Base-by-base conservation (phyloP, 1,140 invertebrate species). In the Drosophila teissieri region DNA sequence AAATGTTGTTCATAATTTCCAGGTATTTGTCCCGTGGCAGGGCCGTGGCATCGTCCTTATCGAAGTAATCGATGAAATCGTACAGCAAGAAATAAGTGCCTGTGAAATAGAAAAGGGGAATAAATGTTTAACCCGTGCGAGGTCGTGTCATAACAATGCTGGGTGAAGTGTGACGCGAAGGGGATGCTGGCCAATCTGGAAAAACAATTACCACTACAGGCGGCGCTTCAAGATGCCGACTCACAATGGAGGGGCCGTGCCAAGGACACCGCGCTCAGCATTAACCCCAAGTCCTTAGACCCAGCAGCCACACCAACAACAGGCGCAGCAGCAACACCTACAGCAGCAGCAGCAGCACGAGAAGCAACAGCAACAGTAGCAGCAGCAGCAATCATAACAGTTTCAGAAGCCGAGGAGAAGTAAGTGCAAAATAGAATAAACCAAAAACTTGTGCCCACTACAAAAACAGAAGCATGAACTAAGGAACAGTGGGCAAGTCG, bases 71-170 rank as follows among this genome's bases (percentile, higher is more conserved):
- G 78, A 97, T 95, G 92, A 97, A 98, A 92, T 98, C 97, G 94
- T 98, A 98, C 34, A 98, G 93, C 80, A 98, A 94, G 92, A 98
- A 98, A 93, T 97, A 97, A 2, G 97, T 97, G 72, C 97, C 97
- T 98, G 95, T 36, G 94, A 94, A 53, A 17, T 19, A 92, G 93
- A 17, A 36, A 52, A 46, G 52, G 44, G 51, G 37, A 31, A 55
- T 19, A 44, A 51, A 42, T 37, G 19, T 62, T 65, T 24, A 51
- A 65, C 24, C 36, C 46, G 45, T 51, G 44, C 65, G 64, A 76
- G 78, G 62, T 83, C 70, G 65, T 12, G 62, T 44, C 64, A 64
- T 45, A 72, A 78, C 74, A 78, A 78, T 73, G 44, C 24, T 51
- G 31, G 52, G 31, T 52, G 49, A 10, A 31, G 1, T 2, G 34